Percentiles rank a stretch among this genome's conserved stretches.
phyloP scores from a whole-genome alignment of 2,888 invertebrate genomes.

The Agrochola lota region DNA sequence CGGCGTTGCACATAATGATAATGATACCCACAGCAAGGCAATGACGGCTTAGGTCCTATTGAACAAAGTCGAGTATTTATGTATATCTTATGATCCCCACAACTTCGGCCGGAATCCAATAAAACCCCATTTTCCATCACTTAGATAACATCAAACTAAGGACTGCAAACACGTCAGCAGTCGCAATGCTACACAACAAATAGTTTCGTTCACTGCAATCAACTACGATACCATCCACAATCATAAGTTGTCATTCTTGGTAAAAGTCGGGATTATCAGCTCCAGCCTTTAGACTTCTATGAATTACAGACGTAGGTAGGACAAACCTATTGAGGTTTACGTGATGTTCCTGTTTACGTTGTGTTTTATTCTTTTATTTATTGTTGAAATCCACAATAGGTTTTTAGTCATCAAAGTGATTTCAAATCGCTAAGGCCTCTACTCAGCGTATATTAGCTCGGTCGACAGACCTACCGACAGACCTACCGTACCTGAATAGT shows the following conservation, averaged over 20 bases:
- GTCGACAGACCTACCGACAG: constrained; percentile 13
- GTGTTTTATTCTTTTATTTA: not conserved
- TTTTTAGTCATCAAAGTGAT: not conserved
- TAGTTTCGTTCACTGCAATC: not conserved
- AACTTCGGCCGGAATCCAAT: not conserved
- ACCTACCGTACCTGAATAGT: too few species aligned
- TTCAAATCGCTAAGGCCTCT: constrained; percentile 9
- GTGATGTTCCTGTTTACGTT: not conserved
- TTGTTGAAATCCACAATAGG: constrained; percentile 8
- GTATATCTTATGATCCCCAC: not conserved
- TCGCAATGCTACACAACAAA: not conserved
- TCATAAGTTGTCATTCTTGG: not conserved
- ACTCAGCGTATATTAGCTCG: not conserved
- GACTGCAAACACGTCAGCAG: not conserved
- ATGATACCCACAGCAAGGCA: not conserved
- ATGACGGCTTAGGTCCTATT: not conserved
- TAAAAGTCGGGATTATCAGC: not conserved
- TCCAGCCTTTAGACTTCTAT: not conserved
- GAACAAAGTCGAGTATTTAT: not conserved
- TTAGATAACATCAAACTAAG: not conserved
- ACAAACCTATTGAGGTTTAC: not conserved
- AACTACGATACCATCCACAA: not conserved
- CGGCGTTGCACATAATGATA: not conserved
- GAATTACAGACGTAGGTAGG: not conserved
- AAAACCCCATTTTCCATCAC: too few species aligned